Evolutionary conservation across 2,113 vertebrate genomes (phyloP), one percentile per base, ranked within the genome.

Genomic region (Oreocharis arfaki): DNA sequence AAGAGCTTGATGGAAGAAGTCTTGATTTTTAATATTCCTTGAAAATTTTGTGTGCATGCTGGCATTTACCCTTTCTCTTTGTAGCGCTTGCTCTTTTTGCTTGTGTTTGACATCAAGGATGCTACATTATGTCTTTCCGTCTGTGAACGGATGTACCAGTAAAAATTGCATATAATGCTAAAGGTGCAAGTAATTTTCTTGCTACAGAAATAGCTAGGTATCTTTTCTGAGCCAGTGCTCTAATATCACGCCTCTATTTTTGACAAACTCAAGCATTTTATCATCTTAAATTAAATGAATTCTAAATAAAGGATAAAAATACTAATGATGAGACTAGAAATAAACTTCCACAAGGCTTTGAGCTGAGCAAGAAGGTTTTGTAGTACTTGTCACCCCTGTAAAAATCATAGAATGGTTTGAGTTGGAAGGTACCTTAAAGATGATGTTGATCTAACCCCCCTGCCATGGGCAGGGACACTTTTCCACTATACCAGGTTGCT

Each of bases 401-500:
- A 61, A 67, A 90, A 77, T 17, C 6, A 56, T 20, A 28, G 26
- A 49, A 42, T 7, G 3, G 30, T n/a, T 47, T 35, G 32, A 22
- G 3, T 49, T 69, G 35, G 11, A 42, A 23, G 2, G 8, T 49
- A 13, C 26, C 8, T 39, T 67, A 53, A 39, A 60, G 20, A 26
- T 39, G 5, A 11, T 20, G 4, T 20, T 16, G 12, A 5, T 41
- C 12, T 14, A 53, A 11, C 5, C 2, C 5, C 4, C 24, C 28
- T 68, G 16, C 53, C 18, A 16, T 22, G 20, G 37, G 11, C 15
- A 33, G 23, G 10, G 19, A 33, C 19, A 32, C 26, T 32, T 83
- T 83, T 23, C 7, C 18, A 14, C 11, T 63, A 4, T 16, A 33
- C 10, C 9, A 33, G 1, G 4, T 11, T 41, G 41, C 21, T 47